phyloP scores from a whole-genome alignment of 2,797 vertebrate species.

The Hydrophis major region DNA sequence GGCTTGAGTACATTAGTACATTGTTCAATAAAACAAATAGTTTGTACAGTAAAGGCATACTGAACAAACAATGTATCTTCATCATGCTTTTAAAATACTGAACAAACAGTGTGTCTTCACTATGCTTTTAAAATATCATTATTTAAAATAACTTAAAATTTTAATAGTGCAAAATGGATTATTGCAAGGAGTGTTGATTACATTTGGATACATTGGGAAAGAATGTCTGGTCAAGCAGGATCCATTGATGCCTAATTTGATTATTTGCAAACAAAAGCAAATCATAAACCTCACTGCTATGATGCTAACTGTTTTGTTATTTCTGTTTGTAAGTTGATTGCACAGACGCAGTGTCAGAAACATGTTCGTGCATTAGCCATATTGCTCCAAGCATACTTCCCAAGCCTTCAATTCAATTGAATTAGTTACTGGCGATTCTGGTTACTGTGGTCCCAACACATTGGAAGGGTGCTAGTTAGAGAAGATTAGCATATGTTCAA shows the following conservation, averaged over 20 bases:
- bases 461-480: background rate
- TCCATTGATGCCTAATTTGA: background rate
- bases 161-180: background rate
- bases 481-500: background rate
- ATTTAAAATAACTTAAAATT: slow-evolving; percentile 1
- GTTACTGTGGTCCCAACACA: background rate
- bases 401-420: background rate
- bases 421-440: background rate
- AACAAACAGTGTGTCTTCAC: background rate
- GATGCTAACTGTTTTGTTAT: background rate
- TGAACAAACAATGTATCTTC: background rate
- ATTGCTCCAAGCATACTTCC: background rate
- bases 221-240: background rate
- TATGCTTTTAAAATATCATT: background rate
- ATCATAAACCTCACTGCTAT: background rate
- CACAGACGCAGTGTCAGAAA: too few relatives aligned
- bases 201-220: background rate
- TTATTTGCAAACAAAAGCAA: background rate
- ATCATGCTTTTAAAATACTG: background rate
- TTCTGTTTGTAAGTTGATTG: background rate
- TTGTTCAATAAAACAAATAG: background rate
- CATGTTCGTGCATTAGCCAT: background rate
- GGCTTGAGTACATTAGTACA: background rate
- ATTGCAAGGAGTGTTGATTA: background rate
- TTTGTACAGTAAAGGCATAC: background rate